Evolutionary conservation across 2,888 invertebrate species (phyloP), one percentile per base, ranked within the genome.

Genomic region (Perizoma flavofasciatum): DNA sequence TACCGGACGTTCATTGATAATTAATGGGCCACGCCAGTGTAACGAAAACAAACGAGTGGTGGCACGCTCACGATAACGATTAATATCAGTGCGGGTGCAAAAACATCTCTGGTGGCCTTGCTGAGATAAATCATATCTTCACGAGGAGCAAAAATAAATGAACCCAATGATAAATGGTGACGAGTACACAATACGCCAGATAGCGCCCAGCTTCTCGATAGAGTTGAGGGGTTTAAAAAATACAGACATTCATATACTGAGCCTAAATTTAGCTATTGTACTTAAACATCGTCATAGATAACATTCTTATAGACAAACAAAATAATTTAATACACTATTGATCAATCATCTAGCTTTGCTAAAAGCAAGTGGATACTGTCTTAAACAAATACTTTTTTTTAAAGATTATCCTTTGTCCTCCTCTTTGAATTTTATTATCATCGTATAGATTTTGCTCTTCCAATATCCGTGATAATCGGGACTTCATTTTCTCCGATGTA

Each of bases 141-240:
- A 86, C 79, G 83, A 86, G 89, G 85, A 88, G 85, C 89, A 90
- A 90, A 91, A 91, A 91, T 92, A 90, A 91, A 91, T 91, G 91
- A 90, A 88, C 81, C 84, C 83, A 88, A 90, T 90, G 91, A 92
- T 91, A 89, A 92, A 92, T 89, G 87, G 85, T 78, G 82, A 84
- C 75, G 83, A 82, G 86, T 83, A 82, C 83, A 78, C 77, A 71
- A 77, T 77, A 74, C 73, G 76, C 81, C 80, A 79, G 80, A 84
- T 67, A 69, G 63, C 84, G 85, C 81, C 73, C 76, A 83, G 84
- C 22, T 22, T 22, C 22, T 22, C 22, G 22, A 22, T 22, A 22
- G 22, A 22, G 22, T 22, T 22, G 22, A 22, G 22, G 22, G 22
- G 22, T 22, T 22, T 22, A 2, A 22, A 22, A 22, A 22, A 22